A percentile compares a stretch with the other conserved stretches of the same genome.
Evolutionary conservation across 2,888 invertebrate genomes (phyloP).

Genomic region (Reticulitermes lucifugus): DNA sequence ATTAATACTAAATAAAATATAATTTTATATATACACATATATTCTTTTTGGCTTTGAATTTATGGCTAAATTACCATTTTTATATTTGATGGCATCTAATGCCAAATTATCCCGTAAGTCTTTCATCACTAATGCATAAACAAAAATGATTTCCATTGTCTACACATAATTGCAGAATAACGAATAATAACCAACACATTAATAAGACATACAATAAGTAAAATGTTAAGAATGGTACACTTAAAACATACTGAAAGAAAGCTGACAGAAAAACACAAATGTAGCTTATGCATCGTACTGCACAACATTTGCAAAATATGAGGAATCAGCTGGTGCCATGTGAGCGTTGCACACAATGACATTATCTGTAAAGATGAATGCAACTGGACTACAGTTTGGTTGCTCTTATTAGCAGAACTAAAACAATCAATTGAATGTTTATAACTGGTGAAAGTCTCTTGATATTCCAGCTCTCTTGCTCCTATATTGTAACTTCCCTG

Average conservation of each 20-base stretch:
- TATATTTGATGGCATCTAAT: slow-evolving; percentile 42
- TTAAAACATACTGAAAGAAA: slow-evolving; percentile 10
- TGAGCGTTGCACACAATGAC: slow-evolving; percentile 1
- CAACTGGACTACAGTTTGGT: slow-evolving; percentile 31
- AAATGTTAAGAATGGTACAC: neutral
- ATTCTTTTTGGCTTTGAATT: slow-evolving; percentile 41
- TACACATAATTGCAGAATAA: slow-evolving; percentile 36
- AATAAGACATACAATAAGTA: slow-evolving; percentile 16
- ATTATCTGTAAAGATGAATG: slow-evolving; percentile 10
- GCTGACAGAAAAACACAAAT: slow-evolving; percentile 12
- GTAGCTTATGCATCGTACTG: neutral
- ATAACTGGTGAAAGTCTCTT: slow-evolving; percentile 23
- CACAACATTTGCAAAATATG: neutral
- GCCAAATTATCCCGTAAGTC: slow-evolving; percentile 38
- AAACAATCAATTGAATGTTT: slow-evolving; percentile 1
- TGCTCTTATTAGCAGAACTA: neutral
- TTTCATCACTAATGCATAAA: slow-evolving; percentile 35
- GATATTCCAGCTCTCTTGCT: slow-evolving; percentile 1
- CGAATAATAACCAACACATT: slow-evolving; percentile 12
- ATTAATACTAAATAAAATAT: slow-evolving; percentile 49
- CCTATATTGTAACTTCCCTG: neutral
- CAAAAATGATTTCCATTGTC: slow-evolving; percentile 7
- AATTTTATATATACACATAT: slow-evolving; percentile 29
- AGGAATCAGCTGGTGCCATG: slow-evolving; percentile 6
- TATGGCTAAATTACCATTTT: slow-evolving; percentile 46